phyloP scores from a whole-genome alignment of 1,140 invertebrate genomes.

The Calephelis virginiensis region DNA sequence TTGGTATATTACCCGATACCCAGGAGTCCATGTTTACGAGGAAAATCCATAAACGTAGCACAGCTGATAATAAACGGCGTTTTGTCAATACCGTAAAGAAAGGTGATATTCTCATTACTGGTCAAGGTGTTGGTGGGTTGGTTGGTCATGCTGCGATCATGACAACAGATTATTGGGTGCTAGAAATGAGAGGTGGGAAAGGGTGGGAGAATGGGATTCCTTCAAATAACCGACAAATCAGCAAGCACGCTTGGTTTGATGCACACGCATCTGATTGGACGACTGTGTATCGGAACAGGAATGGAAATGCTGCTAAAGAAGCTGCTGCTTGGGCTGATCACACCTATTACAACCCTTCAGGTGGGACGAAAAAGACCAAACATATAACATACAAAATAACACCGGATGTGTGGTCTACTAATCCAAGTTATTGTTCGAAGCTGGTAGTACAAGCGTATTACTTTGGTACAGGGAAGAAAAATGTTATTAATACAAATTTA shows the following conservation, averaged over 20 bases:
- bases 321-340: constrained; percentile 51
- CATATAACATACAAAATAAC: constrained; percentile 48
- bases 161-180: constrained; percentile 50
- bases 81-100: constrained; percentile 55
- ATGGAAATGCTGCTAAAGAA: constrained; percentile 33
- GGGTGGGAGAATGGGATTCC: constrained; percentile 43
- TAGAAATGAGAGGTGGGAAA: constrained; percentile 51
- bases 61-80: constrained; percentile 48
- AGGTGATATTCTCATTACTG: constrained; percentile 56
- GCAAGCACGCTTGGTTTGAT: constrained; percentile 53
- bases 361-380: constrained; percentile 43
- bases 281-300: constrained; percentile 46
- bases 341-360: constrained; percentile 49
- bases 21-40: constrained; percentile 52
- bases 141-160: constrained; percentile 54
- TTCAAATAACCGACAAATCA: constrained; percentile 48
- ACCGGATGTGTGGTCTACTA: constrained; percentile 38
- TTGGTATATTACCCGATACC: constrained; percentile 49
- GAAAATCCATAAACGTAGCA: constrained; percentile 54
- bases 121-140: constrained; percentile 43
- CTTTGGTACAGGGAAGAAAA: constrained; percentile 46
- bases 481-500: constrained; percentile 40
- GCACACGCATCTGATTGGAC: constrained; percentile 50
- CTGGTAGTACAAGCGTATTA: constrained; percentile 56
- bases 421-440: constrained; percentile 58